These are phyloP conservation scores for Cheilosia urbana DNA, from an alignment of 2,888 invertebrate genomes.

Conservation along the genomic window DNA sequence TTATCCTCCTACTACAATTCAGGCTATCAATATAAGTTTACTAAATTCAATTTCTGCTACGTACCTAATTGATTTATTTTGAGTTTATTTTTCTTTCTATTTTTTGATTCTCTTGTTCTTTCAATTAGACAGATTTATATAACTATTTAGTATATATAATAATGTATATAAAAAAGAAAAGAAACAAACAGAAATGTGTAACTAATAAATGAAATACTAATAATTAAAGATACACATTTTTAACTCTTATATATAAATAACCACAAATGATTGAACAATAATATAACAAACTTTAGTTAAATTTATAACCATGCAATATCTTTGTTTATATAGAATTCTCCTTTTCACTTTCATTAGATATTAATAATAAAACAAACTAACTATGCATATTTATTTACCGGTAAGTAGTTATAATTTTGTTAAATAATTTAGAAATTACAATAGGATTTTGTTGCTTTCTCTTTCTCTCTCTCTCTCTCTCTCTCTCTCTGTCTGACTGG, in stretches of 20 bases:
- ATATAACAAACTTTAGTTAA: conserved; percentile 23
- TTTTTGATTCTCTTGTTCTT: not conserved
- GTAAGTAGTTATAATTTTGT: not conserved
- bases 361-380: conserved; percentile 4
- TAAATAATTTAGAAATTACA: conserved; percentile 12
- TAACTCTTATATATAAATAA: conserved; percentile 17
- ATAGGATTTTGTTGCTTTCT: conserved; percentile 21
- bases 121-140: conserved; percentile 3
- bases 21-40: conserved; percentile 17
- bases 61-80: not conserved
- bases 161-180: not conserved
- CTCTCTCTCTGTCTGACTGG: not conserved
- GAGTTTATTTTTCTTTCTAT: not conserved
- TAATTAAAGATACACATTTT: not conserved
- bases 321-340: not conserved
- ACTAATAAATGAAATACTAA: not conserved
- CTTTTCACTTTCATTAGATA: not conserved
- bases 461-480: not conserved
- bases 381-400: not conserved
- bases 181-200: not conserved
- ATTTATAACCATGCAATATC: conserved; percentile 3
- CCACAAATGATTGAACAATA: conserved; percentile 4
- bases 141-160: not conserved
- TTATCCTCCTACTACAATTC: conserved; percentile 15
- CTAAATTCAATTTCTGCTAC: conserved; percentile 8